Percentiles rank a stretch among this genome's conserved stretches.
These are phyloP conservation scores for Dione vanillae DNA, from an alignment of 2,888 invertebrate species.

Conservation along the genomic window DNA sequence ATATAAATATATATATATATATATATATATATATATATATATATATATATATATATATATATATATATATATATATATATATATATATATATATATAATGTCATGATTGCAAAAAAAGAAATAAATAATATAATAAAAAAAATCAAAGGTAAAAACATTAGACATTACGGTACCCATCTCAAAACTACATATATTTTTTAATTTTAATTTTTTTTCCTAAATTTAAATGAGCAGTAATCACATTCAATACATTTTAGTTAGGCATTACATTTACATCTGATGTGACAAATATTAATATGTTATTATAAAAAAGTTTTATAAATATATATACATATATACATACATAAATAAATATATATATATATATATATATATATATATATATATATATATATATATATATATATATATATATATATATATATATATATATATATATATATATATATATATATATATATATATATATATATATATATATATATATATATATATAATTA, in stretches of 20 bases:
- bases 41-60: no score
- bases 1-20: neutral
- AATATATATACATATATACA: neutral
- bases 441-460: no score
- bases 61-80: no score
- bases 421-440: no score
- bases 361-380: no score
- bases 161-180: neutral
- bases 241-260: constrained; percentile 8
- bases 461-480: no score
- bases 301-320: neutral
- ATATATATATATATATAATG: neutral
- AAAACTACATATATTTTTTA: neutral
- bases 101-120: neutral
- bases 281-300: neutral
- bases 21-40: no score
- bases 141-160: neutral
- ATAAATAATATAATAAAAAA: neutral
- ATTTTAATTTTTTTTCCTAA: neutral
- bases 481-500: no score
- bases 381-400: no score
- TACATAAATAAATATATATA: neutral
- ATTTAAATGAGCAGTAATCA: constrained; percentile 23
- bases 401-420: no score
- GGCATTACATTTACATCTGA: constrained; percentile 4